Base-by-base conservation (phyloP, 2,113 vertebrate species). In the Eclectus roratus region DNA sequence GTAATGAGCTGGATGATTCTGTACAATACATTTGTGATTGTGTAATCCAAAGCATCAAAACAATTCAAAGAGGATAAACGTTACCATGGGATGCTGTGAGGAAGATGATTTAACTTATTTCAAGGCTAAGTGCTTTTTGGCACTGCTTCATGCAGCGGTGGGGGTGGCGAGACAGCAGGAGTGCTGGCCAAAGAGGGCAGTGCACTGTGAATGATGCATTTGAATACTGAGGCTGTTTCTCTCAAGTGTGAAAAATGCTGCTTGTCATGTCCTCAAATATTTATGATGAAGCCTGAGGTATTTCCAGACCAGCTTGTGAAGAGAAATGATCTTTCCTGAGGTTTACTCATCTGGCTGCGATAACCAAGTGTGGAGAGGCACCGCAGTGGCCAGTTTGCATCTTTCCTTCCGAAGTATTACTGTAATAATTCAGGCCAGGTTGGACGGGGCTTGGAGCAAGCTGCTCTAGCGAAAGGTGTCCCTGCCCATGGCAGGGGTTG, bases 101-200 rank as follows among this genome's bases (percentile, higher is more conserved):
- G 86, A 66, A 78, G 83, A 50, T 66, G 80, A 93, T 80, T 86
- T 66, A 63, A 55, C 60, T 91, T 21, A 13, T 85, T 93, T 83
- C 82, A 55, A 70, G 91, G 60, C 94, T 93, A 50, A 94, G 72
- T 83, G 92, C 24, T 80, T 83, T 61, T 43, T 94, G 96, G 95
- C 92, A 41, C 7, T 0, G 10, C 8, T 71, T 74, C 76, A 23
- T 1, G 80, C 0, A 2, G 3, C 8, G 61, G 46, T 1, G 68
- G 49, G 88, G 49, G 49, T 61, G 92, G 56, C 0, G 47, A 93
- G 88, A 56, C 74, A 28, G 82, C 17, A 3, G 43, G 76, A 83
- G 64, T 4, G n/a, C 24, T 49, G 88, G 91, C 72, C 85, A 27
- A 91, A 58, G 92, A 93, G 88, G 85, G 80, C 94, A 88, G 8